Evolutionary conservation across 2,888 invertebrate species (phyloP).

Genomic region (Orthosia incerta): DNA sequence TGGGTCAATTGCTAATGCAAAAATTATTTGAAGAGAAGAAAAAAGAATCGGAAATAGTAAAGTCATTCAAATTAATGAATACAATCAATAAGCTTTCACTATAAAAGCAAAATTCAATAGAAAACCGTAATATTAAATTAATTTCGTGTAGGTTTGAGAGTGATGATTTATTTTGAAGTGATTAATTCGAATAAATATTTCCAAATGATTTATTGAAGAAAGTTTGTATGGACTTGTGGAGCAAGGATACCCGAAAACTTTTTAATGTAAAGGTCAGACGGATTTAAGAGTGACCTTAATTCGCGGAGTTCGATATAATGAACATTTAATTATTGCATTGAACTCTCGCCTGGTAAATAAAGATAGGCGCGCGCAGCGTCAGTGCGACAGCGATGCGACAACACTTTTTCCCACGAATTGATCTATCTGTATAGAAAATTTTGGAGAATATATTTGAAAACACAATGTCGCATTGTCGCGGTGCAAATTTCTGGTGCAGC

Average conservation of each 20-base stretch:
- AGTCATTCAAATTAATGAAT: constrained; percentile 55
- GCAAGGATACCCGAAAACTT: constrained; percentile 15
- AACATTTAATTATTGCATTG: constrained; percentile 28
- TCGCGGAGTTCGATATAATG: constrained; percentile 15
- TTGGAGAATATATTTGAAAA: too few species aligned
- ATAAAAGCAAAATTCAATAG: constrained; percentile 41
- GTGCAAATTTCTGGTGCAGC: not conserved
- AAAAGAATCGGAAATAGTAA: constrained; percentile 37
- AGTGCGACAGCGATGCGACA: not conserved
- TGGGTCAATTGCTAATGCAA: not conserved
- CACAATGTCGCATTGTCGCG: not conserved
- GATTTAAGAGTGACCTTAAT: constrained; percentile 20
- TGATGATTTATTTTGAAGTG: constrained; percentile 41
- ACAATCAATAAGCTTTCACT: constrained; percentile 44
- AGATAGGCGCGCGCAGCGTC: not conserved
- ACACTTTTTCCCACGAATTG: too few species aligned
- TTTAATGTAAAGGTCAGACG: constrained; percentile 27
- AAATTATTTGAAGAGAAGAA: constrained; percentile 3
- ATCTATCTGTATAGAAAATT: too few species aligned
- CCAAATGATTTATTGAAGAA: constrained; percentile 43
- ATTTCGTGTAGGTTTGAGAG: constrained; percentile 16
- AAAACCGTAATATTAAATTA: constrained; percentile 40
- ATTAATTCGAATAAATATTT: constrained; percentile 31
- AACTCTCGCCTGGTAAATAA: constrained; percentile 14
- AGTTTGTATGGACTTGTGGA: constrained; percentile 23